These are phyloP conservation scores for Colaptes auratus DNA, from an alignment of 2,113 vertebrate species.

Conservation along the genomic window DNA sequence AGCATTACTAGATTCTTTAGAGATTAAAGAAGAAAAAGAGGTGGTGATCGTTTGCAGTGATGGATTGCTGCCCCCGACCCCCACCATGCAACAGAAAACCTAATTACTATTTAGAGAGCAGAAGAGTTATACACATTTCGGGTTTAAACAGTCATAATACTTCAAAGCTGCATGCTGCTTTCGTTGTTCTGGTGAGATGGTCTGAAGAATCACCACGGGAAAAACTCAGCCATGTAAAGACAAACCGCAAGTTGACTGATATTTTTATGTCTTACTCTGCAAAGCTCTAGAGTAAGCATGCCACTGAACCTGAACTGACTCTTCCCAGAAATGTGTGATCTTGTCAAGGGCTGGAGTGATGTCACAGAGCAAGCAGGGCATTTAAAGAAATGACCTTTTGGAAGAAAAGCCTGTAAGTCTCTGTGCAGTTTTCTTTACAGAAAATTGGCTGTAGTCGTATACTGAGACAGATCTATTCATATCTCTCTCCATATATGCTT, in stretches of 20 bases:
- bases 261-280: neutral
- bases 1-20: neutral
- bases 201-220: neutral
- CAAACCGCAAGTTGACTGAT: neutral
- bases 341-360: neutral
- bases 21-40: neutral
- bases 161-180: neutral
- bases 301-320: neutral
- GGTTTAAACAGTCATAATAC: neutral
- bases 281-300: neutral
- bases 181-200: neutral
- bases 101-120: neutral
- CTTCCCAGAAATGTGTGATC: neutral
- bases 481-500: neutral
- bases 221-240: neutral
- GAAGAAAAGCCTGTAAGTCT: neutral
- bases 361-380: neutral
- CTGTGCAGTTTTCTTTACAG: neutral
- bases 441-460: neutral
- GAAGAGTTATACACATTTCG: neutral
- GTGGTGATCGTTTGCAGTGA: neutral
- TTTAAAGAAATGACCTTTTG: neutral
- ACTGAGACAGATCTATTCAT: rapidly evolving
- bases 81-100: neutral
- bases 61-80: neutral